Evolutionary conservation across 2,113 vertebrate genomes (phyloP).

Genomic region (Naja naja): DNA sequence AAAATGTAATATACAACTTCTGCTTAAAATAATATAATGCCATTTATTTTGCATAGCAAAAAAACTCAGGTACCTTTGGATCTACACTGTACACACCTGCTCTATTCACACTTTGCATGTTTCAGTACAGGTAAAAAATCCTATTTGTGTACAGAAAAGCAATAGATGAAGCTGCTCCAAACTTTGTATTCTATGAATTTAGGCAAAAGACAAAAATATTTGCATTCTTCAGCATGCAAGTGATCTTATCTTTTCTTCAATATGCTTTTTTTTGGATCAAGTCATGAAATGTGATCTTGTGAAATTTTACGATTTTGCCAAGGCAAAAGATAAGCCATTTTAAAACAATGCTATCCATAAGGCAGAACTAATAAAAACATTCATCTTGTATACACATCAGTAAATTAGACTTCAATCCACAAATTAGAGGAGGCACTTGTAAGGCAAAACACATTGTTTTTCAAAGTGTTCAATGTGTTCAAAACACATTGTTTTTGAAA

Average conservation of each 20-base stretch:
- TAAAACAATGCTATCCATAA: neutral
- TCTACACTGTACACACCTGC: neutral
- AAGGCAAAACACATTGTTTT: neutral
- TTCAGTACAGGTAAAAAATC: neutral
- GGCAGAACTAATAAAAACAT: neutral
- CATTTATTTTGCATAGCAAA: neutral
- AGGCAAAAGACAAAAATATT: neutral
- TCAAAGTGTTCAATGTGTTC: neutral
- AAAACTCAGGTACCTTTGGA: neutral
- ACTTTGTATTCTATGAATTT: neutral
- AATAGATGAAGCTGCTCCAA: neutral
- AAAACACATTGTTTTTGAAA: neutral
- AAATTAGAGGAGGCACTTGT: neutral
- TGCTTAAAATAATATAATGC: neutral
- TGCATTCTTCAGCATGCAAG: neutral
- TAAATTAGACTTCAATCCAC: neutral
- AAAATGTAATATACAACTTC: neutral
- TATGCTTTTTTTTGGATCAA: neutral
- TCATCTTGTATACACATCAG: neutral
- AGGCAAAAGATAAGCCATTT: neutral
- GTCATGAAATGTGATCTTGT: neutral
- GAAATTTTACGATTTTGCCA: neutral
- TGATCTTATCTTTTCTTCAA: neutral
- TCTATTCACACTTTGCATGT: neutral
- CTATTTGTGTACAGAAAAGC: neutral